Conservation (phyloP, 2,113 vertebrate species). For the Nothoprocta pentlandii region DNA sequence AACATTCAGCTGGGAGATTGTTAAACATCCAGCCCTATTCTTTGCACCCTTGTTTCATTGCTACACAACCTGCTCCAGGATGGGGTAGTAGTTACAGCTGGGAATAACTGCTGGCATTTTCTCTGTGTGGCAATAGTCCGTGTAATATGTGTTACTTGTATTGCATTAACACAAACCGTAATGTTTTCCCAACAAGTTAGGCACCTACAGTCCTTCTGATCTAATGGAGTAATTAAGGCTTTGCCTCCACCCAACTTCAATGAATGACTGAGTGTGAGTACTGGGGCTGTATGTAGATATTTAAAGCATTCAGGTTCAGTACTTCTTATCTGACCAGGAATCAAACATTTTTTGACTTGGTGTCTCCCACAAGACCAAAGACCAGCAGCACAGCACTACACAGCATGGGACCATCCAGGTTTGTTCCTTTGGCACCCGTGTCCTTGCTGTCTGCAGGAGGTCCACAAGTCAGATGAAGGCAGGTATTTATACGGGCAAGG, state of each 20-base stretch:
- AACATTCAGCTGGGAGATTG: not conserved
- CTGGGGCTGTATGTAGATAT: not conserved
- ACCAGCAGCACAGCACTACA: not conserved
- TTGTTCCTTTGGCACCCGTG: not conserved
- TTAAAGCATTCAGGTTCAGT: not conserved
- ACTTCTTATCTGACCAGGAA: not conserved
- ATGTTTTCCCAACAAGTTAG: not conserved
- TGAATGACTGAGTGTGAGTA: not conserved
- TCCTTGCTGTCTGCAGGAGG: not conserved
- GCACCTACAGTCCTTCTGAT: not conserved
- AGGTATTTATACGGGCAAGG: accelerated
- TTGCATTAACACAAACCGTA: not conserved
- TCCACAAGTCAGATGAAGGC: not conserved
- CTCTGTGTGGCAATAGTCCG: not conserved
- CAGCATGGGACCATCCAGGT: accelerated
- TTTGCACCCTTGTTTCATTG: not conserved
- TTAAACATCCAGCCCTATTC: not conserved
- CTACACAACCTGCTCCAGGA: not conserved
- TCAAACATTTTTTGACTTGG: not conserved
- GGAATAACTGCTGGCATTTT: not conserved
- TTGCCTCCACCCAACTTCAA: not conserved
- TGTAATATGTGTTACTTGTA: not conserved
- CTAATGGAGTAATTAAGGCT: accelerated
- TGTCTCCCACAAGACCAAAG: accelerated
- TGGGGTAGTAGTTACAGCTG: not conserved